phyloP scores from a whole-genome alignment of 2,113 vertebrate genomes.

The Piaya cayana region DNA sequence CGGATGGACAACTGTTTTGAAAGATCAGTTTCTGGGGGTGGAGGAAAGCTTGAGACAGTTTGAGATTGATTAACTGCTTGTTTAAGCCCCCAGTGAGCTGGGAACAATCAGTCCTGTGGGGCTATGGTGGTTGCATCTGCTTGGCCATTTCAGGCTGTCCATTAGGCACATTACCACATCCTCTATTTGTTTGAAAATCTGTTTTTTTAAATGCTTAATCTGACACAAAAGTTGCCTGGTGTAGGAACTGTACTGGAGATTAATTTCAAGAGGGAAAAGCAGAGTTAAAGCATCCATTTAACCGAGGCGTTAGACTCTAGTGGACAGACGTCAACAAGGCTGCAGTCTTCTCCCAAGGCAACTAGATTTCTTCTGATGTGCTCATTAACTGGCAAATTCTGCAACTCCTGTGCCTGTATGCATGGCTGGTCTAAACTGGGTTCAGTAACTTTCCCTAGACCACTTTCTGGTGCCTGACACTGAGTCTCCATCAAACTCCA shows the following conservation, averaged over 20 bases:
- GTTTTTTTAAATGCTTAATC: neutral
- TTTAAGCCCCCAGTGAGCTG: neutral
- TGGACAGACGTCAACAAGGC: neutral
- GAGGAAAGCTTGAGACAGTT: neutral
- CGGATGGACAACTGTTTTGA: neutral
- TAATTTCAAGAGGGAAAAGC: neutral
- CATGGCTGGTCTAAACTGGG: neutral
- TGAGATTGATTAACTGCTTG: neutral
- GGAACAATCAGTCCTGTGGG: neutral
- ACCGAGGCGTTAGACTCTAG: rapidly evolving
- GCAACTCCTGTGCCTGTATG: neutral
- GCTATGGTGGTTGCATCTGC: neutral
- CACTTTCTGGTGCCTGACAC: neutral
- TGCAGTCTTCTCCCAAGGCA: neutral
- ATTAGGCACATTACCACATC: neutral
- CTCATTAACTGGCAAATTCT: neutral
- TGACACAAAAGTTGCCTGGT: neutral
- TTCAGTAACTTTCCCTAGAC: neutral
- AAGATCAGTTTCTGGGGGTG: neutral
- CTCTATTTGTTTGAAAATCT: neutral
- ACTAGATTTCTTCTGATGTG: neutral
- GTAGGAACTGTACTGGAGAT: neutral
- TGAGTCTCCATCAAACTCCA: neutral
- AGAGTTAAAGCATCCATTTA: neutral
- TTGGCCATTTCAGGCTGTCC: too few relatives aligned